Evolutionary conservation across 2,888 invertebrate genomes (phyloP).

Genomic region (Ochropacha duplaris): DNA sequence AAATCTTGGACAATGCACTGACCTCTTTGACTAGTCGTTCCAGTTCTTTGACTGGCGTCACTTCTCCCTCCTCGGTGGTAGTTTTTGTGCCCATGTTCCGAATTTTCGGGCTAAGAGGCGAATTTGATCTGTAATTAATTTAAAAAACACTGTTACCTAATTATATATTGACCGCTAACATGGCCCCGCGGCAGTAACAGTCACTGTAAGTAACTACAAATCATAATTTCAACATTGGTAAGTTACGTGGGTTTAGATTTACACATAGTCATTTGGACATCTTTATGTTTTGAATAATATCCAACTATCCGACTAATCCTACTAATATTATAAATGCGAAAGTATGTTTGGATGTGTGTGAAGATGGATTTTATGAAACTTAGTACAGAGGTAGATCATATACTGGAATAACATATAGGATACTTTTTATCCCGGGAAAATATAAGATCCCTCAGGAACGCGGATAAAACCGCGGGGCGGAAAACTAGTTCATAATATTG

Average conservation of each 20-base stretch:
- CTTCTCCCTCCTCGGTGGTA: constrained; percentile 83
- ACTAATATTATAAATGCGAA: too few relatives aligned
- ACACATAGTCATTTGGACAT: not conserved
- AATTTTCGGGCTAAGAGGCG: constrained; percentile 85
- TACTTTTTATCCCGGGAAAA: too few relatives aligned
- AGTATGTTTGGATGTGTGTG: too few relatives aligned
- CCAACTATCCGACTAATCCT: too few relatives aligned
- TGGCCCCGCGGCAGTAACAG: not conserved
- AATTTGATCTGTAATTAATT: constrained; percentile 79
- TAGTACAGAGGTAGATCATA: too few relatives aligned
- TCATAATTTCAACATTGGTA: not conserved
- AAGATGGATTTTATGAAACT: too few relatives aligned
- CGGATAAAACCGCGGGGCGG: too few relatives aligned
- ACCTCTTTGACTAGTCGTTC: constrained; percentile 89
- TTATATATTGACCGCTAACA: not conserved
- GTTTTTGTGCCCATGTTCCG: constrained; percentile 76
- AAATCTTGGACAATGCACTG: constrained; percentile 20
- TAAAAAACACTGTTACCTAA: not conserved
- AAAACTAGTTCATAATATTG: too few relatives aligned
- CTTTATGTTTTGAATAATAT: not conserved
- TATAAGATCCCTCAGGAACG: too few relatives aligned
- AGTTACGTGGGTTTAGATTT: not conserved
- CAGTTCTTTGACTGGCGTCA: constrained; percentile 87
- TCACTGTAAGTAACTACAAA: too few relatives aligned
- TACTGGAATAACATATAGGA: too few relatives aligned